These are phyloP conservation scores for Mormyrus hasselquistii DNA, from an alignment of 2,797 vertebrate genomes.

Conservation along the genomic window DNA sequence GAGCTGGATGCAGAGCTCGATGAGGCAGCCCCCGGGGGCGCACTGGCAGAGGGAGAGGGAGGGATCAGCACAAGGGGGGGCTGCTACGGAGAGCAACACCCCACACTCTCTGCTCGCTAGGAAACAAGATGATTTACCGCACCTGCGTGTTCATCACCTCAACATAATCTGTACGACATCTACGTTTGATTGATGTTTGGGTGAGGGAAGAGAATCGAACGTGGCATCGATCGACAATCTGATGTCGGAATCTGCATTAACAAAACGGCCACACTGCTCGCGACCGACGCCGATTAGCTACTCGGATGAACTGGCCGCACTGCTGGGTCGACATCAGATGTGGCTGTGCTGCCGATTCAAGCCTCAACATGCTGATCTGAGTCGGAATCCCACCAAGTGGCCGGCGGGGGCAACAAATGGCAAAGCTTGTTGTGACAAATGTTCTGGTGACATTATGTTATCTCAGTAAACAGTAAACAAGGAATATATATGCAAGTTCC, in stretches of 20 bases:
- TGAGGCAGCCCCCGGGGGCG: slow-evolving; percentile 92
- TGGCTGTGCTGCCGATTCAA: not conserved
- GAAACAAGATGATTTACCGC: not conserved
- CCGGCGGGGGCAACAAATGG: not conserved
- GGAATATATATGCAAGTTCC: not conserved
- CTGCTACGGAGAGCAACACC: not conserved
- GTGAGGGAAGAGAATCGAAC: not conserved
- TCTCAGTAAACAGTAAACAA: not conserved
- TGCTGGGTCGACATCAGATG: not conserved
- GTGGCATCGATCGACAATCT: not conserved
- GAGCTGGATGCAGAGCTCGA: slow-evolving; percentile 93
- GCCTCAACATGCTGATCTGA: not conserved
- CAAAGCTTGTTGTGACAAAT: not conserved
- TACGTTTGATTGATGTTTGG: not conserved
- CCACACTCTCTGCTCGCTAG: too few species aligned
- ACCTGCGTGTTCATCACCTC: not conserved
- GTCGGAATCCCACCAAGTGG: not conserved
- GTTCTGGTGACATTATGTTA: not conserved
- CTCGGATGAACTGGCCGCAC: not conserved
- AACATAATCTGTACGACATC: not conserved
- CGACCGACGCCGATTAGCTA: not conserved
- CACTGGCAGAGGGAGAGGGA: slow-evolving; percentile 59
- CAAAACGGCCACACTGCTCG: not conserved
- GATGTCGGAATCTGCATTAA: not conserved
- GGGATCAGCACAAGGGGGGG: not conserved